Conservation (phyloP, 2,888 invertebrate genomes). For the Aporophyla nigra region DNA sequence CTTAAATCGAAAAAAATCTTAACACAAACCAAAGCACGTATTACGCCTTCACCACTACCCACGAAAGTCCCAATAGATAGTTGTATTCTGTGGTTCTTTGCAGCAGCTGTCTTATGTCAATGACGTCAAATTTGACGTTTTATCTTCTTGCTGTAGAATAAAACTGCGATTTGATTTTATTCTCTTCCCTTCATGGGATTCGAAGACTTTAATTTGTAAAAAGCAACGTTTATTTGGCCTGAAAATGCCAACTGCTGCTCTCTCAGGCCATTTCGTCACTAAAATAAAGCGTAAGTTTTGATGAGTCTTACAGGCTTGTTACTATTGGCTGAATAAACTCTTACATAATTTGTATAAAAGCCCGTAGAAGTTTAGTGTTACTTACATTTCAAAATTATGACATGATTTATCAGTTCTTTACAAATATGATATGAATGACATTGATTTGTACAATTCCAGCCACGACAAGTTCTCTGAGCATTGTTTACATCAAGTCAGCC, state of each 20-base stretch:
- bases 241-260: slow-evolving; percentile 86
- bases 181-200: slow-evolving; percentile 59
- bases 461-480: slow-evolving; percentile 82
- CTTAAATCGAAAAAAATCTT: too few species aligned
- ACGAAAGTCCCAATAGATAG: too few species aligned
- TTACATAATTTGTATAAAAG: slow-evolving; percentile 81
- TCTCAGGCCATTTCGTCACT: slow-evolving; percentile 81
- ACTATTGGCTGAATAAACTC: slow-evolving; percentile 65
- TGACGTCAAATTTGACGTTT: slow-evolving; percentile 42
- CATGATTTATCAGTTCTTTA: slow-evolving; percentile 21
- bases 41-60: too few species aligned
- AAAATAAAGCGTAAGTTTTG: slow-evolving; percentile 84
- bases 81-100: neutral
- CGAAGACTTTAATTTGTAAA: slow-evolving; percentile 41
- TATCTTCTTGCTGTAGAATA: neutral
- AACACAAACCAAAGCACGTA: too few species aligned
- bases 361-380: slow-evolving; percentile 15
- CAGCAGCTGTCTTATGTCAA: neutral
- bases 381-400: slow-evolving; percentile 35
- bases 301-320: slow-evolving; percentile 15
- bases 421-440: slow-evolving; percentile 4
- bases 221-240: slow-evolving; percentile 69
- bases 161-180: slow-evolving; percentile 24
- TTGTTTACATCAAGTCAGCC: slow-evolving; percentile 86
- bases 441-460: slow-evolving; percentile 74